Evolutionary conservation across 92 coral and sea anemone species (phyloP).

Genomic region (Hydrozoanthus gracilis): DNA sequence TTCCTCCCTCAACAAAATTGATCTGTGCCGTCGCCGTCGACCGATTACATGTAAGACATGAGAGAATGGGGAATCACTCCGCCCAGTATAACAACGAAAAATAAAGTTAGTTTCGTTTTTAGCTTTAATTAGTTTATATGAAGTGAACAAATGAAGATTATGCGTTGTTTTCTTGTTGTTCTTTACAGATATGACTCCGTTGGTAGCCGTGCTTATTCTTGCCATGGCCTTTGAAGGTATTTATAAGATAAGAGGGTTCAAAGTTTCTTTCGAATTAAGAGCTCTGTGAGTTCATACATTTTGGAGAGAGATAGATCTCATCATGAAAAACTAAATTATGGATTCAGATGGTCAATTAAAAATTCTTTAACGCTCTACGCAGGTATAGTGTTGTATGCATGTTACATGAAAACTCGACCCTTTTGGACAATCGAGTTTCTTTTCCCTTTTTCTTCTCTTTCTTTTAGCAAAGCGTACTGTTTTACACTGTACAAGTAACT

Average conservation of each 20-base stretch:
- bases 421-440: not conserved
- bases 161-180: not conserved
- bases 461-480: not conserved
- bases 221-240: slow-evolving; percentile 6
- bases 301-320: not conserved
- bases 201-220: not conserved
- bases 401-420: not conserved
- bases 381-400: not conserved
- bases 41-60: not conserved
- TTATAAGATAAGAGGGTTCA: not conserved
- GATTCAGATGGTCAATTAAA: not conserved
- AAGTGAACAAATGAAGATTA: not conserved
- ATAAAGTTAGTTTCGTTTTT: not conserved
- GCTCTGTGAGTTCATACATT: not conserved
- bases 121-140: not conserved
- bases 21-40: too few species aligned
- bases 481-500: too few species aligned
- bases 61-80: not conserved
- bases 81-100: not conserved
- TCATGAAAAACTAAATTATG: not conserved
- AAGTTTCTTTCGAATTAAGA: not conserved
- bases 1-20: too few species aligned
- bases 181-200: not conserved
- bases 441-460: not conserved
- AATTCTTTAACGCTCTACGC: not conserved